Conservation (phyloP, 2,888 invertebrate species). For the Diloba caeruleocephala region DNA sequence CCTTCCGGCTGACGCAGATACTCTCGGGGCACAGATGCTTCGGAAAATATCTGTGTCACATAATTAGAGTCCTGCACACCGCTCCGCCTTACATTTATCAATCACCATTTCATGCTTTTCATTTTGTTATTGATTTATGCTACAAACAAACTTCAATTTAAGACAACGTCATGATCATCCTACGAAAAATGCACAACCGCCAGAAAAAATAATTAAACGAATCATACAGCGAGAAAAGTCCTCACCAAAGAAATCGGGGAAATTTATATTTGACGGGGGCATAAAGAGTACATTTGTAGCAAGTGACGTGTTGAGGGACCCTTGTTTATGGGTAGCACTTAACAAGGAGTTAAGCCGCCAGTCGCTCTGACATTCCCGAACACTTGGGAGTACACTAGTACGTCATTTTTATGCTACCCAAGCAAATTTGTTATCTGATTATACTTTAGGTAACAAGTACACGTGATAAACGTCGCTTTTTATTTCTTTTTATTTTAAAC, state of each 20-base stretch:
- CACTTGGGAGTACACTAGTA: conserved; percentile 54
- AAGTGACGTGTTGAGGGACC: conserved; percentile 72
- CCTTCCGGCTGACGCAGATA: too few relatives aligned
- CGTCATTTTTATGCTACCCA: conserved; percentile 69
- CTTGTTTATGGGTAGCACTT: conserved; percentile 79
- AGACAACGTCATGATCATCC: too few relatives aligned
- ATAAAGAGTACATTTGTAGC: conserved; percentile 79
- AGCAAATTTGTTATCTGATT: conserved; percentile 76
- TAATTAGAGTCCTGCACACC: too few relatives aligned
- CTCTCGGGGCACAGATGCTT: too few relatives aligned
- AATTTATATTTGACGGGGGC: conserved; percentile 71
- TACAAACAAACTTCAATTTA: too few relatives aligned
- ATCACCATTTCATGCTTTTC: too few relatives aligned
- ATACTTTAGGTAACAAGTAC: conserved; percentile 59
- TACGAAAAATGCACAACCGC: background rate
- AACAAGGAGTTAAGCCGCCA: conserved; percentile 70
- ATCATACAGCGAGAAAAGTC: conserved; percentile 29
- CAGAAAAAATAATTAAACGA: conserved; percentile 38
- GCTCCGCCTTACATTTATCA: too few relatives aligned
- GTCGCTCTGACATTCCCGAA: conserved; percentile 46
- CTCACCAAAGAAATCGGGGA: conserved; percentile 54
- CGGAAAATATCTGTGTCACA: too few relatives aligned
- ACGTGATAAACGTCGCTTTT: conserved; percentile 65
- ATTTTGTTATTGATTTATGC: too few relatives aligned
- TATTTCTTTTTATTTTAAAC: conserved; percentile 40